Conservation (phyloP, 2,113 vertebrate species). For the Rhinoptilus africanus region DNA sequence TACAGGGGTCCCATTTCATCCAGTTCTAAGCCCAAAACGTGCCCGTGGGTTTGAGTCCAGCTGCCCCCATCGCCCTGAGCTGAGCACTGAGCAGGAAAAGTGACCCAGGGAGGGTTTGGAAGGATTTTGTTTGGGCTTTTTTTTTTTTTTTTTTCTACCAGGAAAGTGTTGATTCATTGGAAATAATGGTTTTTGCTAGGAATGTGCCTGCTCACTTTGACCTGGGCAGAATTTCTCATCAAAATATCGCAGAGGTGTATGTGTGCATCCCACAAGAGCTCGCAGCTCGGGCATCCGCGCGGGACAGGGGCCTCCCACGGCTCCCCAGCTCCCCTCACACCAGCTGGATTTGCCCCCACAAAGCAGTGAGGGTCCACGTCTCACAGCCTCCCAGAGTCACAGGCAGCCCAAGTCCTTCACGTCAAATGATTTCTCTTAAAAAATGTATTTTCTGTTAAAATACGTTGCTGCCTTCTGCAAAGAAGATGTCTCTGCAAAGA, state of each 20-base stretch:
- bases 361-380: background rate
- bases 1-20: background rate
- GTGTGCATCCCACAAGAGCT: background rate
- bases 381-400: background rate
- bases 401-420: background rate
- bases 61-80: background rate
- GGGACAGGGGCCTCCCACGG: background rate
- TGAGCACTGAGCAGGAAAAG: background rate
- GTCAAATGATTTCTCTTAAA: background rate
- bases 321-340: background rate
- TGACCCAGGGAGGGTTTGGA: accelerated
- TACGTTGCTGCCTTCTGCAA: accelerated
- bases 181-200: background rate
- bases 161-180: background rate
- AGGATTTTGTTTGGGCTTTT: background rate
- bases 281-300: accelerated
- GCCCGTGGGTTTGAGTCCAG: accelerated
- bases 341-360: background rate
- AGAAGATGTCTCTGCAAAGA: background rate
- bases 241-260: background rate
- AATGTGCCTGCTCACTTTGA: background rate
- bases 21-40: accelerated
- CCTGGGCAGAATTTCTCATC: background rate
- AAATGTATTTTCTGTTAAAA: background rate
- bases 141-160: background rate